phyloP scores from a whole-genome alignment of 2,888 invertebrate species.

The Agrilus mali region DNA sequence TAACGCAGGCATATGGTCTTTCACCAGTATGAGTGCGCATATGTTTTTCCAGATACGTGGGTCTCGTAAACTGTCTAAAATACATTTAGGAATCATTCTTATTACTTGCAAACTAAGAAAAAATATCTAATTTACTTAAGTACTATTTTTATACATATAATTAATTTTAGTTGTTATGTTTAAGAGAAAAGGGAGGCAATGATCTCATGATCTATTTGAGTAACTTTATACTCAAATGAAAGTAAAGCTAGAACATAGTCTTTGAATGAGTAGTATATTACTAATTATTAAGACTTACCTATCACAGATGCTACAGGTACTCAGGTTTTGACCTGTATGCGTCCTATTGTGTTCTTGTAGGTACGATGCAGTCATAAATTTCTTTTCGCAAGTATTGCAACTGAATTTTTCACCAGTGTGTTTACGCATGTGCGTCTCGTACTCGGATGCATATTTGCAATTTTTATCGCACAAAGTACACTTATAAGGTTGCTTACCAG shows the following conservation, averaged over 20 bases:
- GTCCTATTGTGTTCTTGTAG: slow-evolving; percentile 24
- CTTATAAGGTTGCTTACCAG: slow-evolving; percentile 30
- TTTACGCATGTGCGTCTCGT: slow-evolving; percentile 27
- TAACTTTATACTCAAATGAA: too few relatives aligned
- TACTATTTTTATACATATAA: too few relatives aligned
- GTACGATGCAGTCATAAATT: slow-evolving; percentile 27
- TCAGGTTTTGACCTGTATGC: slow-evolving; percentile 31
- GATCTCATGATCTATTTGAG: too few relatives aligned
- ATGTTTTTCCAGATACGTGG: slow-evolving; percentile 40
- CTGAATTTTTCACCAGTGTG: slow-evolving; percentile 27
- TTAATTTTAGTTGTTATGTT: too few relatives aligned
- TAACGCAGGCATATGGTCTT: slow-evolving; percentile 28
- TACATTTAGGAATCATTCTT: too few relatives aligned
- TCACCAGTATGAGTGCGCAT: slow-evolving; percentile 38
- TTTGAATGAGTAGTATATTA: too few relatives aligned
- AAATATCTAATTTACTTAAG: too few relatives aligned
- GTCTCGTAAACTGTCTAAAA: slow-evolving; percentile 36
- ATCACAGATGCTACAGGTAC: slow-evolving; percentile 30
- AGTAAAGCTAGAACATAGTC: too few relatives aligned
- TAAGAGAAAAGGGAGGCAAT: too few relatives aligned
- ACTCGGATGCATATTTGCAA: slow-evolving; percentile 27
- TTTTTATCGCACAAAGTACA: slow-evolving; percentile 30
- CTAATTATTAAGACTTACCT: slow-evolving; percentile 6
- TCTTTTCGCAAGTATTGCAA: slow-evolving; percentile 27
- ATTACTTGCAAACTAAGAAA: too few relatives aligned